These are phyloP conservation scores for Lycaena phlaeas DNA, from an alignment of 2,888 invertebrate species.

Conservation along the genomic window DNA sequence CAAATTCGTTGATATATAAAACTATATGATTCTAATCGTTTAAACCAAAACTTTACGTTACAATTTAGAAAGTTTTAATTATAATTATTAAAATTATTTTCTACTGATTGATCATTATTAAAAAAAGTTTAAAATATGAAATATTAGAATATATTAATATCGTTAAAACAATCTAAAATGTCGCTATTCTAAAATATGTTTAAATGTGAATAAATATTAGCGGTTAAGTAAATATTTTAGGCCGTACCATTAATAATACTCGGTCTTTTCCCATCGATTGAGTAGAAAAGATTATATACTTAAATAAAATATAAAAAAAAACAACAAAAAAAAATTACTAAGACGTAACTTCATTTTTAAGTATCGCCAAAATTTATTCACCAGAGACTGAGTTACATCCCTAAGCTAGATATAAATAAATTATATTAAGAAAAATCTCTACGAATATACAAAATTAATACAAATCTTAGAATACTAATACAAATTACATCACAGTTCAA, in stretches of 20 bases:
- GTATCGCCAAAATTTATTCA: conserved; percentile 32
- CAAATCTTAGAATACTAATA: conserved; percentile 67
- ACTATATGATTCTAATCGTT: too few relatives aligned
- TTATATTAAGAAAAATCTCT: conserved; percentile 66
- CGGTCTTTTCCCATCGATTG: too few relatives aligned
- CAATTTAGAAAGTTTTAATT: too few relatives aligned
- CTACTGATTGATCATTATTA: too few relatives aligned
- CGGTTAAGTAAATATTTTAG: conserved; percentile 13
- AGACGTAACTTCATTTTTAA: conserved; percentile 4
- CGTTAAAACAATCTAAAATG: conserved; percentile 4
- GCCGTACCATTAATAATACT: conserved; percentile 7
- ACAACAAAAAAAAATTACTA: conserved; percentile 9
- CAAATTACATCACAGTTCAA: conserved; percentile 73
- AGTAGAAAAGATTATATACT: too few relatives aligned
- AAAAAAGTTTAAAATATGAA: too few relatives aligned
- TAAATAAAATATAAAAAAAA: conserved; percentile 2
- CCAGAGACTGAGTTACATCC: conserved; percentile 35
- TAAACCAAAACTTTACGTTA: too few relatives aligned
- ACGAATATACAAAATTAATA: conserved; percentile 73
- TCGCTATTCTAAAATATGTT: conserved; percentile 28
- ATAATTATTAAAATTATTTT: too few relatives aligned
- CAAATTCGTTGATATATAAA: too few relatives aligned
- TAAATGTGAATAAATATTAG: conserved; percentile 33
- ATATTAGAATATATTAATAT: background rate
- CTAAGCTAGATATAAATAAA: conserved; percentile 63